Evolutionary conservation across 2,797 vertebrate species (phyloP).

Genomic region (Lates japonicus): DNA sequence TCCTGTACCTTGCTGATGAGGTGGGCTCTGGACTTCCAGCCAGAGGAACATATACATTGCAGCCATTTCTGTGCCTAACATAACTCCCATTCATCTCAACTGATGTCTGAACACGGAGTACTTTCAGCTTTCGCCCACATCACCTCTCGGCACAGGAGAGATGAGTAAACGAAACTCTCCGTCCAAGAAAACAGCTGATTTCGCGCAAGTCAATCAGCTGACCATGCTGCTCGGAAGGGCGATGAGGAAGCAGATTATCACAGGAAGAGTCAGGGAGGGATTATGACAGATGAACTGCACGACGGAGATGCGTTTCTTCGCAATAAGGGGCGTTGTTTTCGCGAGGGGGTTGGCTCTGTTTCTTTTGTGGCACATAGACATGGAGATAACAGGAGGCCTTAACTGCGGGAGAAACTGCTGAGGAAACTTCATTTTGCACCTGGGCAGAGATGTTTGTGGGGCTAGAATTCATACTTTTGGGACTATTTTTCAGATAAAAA

Average conservation of each 20-base stretch:
- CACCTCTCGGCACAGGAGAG: slow-evolving; percentile 27
- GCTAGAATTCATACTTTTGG: not conserved
- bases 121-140: slow-evolving; percentile 49
- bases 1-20: not conserved
- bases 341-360: slow-evolving; percentile 82
- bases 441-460: slow-evolving; percentile 55
- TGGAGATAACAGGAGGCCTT: slow-evolving; percentile 88
- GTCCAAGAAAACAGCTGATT: slow-evolving; percentile 68
- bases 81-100: slow-evolving; percentile 30
- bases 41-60: slow-evolving; percentile 17
- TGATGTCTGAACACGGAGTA: slow-evolving; percentile 58
- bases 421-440: slow-evolving; percentile 80
- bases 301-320: slow-evolving; percentile 91
- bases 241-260: slow-evolving; percentile 35
- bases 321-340: slow-evolving; percentile 88
- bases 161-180: slow-evolving; percentile 72
- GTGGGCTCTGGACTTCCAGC: slow-evolving; percentile 17
- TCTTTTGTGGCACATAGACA: slow-evolving; percentile 89
- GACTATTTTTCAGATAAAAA: not conserved
- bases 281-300: slow-evolving; percentile 75
- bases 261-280: not conserved
- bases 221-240: slow-evolving; percentile 45
- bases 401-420: slow-evolving; percentile 85
- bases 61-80: slow-evolving; percentile 14
- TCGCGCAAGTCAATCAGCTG: slow-evolving; percentile 44